phyloP scores from a whole-genome alignment of 2,888 invertebrate species.

The Alsophila aescularia region DNA sequence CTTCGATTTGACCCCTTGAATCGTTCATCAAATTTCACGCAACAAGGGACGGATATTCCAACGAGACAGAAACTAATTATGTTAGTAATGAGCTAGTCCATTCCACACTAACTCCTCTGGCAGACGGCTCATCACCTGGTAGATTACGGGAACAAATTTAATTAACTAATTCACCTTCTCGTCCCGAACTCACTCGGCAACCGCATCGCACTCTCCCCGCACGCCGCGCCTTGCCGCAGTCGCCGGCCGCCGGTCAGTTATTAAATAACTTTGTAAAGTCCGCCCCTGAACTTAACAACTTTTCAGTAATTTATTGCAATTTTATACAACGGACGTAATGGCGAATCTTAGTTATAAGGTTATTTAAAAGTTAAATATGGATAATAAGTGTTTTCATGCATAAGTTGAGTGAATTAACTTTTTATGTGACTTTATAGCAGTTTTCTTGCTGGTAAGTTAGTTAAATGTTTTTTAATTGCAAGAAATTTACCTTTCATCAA shows the following conservation, averaged over 20 bases:
- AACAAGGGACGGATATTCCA: not conserved
- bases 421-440: slow-evolving; percentile 1
- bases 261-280: slow-evolving; percentile 63
- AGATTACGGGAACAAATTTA: slow-evolving; percentile 26
- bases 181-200: not conserved
- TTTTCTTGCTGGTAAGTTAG: not conserved
- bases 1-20: not conserved
- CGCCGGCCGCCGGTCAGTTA: slow-evolving; percentile 46
- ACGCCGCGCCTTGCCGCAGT: slow-evolving; percentile 24
- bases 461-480: not conserved
- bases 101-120: slow-evolving; percentile 17
- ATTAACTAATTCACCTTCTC: slow-evolving; percentile 21
- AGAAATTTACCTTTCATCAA: too few species aligned
- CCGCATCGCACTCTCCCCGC: not conserved
- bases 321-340: slow-evolving; percentile 61
- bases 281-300: slow-evolving; percentile 49
- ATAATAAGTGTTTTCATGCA: slow-evolving; percentile 17
- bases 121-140: slow-evolving; percentile 21
- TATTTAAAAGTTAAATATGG: slow-evolving; percentile 19
- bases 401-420: not conserved
- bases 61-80: slow-evolving; percentile 14
- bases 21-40: not conserved
- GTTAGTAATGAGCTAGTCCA: slow-evolving; percentile 14
- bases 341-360: slow-evolving; percentile 32
- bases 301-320: slow-evolving; percentile 64